Percentiles rank a stretch among this genome's conserved stretches.
phyloP scores from a whole-genome alignment of 2,113 vertebrate genomes.

The Dromiciops gliroides region DNA sequence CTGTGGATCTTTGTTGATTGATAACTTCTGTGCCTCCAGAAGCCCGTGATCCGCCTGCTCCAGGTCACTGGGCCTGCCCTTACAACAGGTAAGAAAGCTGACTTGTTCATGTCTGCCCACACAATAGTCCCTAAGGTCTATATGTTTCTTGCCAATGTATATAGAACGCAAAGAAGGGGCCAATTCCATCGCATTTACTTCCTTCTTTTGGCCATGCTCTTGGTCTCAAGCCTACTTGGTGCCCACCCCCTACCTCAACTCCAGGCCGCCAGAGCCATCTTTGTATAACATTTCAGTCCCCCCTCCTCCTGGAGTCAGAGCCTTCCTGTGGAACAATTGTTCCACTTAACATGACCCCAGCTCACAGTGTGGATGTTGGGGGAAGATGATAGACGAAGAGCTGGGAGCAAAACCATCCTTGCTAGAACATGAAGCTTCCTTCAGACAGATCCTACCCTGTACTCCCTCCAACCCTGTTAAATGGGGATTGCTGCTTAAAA shows the following conservation, averaged over 20 bases:
- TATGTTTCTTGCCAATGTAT: neutral
- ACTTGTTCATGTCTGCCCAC: fast-evolving
- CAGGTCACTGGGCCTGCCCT: neutral
- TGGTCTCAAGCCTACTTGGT: neutral
- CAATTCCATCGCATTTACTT: neutral
- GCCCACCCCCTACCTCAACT: neutral
- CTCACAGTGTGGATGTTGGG: neutral
- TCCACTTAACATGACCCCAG: neutral
- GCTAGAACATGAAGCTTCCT: neutral
- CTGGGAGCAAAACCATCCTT: fast-evolving
- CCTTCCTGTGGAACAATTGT: neutral
- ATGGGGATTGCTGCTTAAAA: neutral
- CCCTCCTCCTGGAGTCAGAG: too few relatives aligned
- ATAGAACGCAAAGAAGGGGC: neutral
- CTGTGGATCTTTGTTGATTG: neutral
- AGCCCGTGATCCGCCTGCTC: neutral
- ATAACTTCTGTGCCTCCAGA: neutral
- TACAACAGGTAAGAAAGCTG: constrained; percentile 60
- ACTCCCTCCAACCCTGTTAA: neutral
- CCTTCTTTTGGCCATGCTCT: neutral
- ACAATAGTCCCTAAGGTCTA: neutral
- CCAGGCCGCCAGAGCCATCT: neutral
- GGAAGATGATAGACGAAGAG: neutral
- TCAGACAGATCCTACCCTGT: neutral
- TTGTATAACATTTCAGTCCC: neutral